phyloP scores from a whole-genome alignment of 2,888 invertebrate species.

The Drosophila silvestris region DNA sequence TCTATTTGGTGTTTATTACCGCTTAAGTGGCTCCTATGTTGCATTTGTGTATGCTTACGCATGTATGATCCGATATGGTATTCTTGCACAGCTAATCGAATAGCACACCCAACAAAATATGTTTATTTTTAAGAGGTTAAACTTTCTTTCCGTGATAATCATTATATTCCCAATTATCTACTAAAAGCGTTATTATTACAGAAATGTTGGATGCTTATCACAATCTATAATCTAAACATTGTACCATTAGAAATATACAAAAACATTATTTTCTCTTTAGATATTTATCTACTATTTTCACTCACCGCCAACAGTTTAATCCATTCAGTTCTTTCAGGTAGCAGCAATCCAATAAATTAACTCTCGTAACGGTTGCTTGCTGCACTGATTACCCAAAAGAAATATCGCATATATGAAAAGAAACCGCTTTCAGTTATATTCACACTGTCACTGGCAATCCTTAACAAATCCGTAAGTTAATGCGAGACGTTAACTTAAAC shows the following conservation, averaged over 20 bases:
- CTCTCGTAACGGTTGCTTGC: neutral
- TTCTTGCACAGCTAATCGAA: neutral
- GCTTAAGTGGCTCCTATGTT: constrained; percentile 7
- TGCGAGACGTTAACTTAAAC: constrained; percentile 34
- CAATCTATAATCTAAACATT: neutral
- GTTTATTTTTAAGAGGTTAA: neutral
- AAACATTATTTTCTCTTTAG: neutral
- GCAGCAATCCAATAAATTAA: constrained; percentile 12
- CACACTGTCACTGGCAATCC: constrained; percentile 14
- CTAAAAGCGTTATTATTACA: neutral
- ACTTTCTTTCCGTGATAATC: neutral
- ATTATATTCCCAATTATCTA: neutral
- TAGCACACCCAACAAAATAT: neutral
- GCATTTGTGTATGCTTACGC: neutral
- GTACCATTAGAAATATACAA: neutral
- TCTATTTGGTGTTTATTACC: constrained; percentile 9
- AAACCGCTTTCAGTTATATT: constrained; percentile 2
- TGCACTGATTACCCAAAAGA: constrained; percentile 22
- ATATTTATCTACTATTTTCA: neutral
- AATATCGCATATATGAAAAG: constrained; percentile 24
- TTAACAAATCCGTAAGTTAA: constrained; percentile 14
- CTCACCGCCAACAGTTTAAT: constrained; percentile 44
- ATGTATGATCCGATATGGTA: neutral
- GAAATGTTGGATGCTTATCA: neutral
- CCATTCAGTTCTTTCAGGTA: constrained; percentile 20